Base-by-base conservation (phyloP, 2,888 invertebrate genomes). In the Aleiodes leptofemur region DNA sequence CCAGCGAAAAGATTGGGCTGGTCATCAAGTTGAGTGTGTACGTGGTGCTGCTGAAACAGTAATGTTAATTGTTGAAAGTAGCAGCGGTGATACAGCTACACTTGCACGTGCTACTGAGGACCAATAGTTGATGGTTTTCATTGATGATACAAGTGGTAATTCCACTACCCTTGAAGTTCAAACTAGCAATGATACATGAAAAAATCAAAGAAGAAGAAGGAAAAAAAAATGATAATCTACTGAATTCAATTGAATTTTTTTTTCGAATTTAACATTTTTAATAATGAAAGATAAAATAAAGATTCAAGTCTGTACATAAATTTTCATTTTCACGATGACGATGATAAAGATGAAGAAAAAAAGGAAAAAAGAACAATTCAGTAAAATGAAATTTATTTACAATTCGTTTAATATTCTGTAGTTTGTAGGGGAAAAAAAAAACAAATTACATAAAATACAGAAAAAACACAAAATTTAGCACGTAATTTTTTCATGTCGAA, bases 1-100 rank as follows among this genome's bases (percentile, higher is more conserved):
- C 89, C 96, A 97, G 90, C 93, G 96, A 80, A 96, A 96, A 89
- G 96, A 97, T 90, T 97, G 96, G 96, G 94, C 93, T 14, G 93
- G 94, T 53, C 96, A 95, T 90, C 96, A 96, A 89, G 95, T 96
- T 77, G 96, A 96, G 88, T 96, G 96, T 86, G 94, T 95, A 55
- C 92, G 95, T 76, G 93, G 93, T 50, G 93, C 94, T 34, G 91
- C 93, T 0, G 95, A 95, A 89, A 95, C 95, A 70, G 96, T 96
- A 79, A 96, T 96, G 96, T 91, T 96, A 61, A 95, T 96, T 80
- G 96, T 96, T 14, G 96, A 96, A 89, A 95, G 95, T 78, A 87
- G 88, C 76, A 86, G 83, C 43, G 84, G 83, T 11, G 88, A 88
- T 43, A 81, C 86, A 11, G 85, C 80, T 75, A 73, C 86, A 31